These are phyloP conservation scores for Climacteris rufus DNA, from an alignment of 2,113 vertebrate species.

Conservation along the genomic window DNA sequence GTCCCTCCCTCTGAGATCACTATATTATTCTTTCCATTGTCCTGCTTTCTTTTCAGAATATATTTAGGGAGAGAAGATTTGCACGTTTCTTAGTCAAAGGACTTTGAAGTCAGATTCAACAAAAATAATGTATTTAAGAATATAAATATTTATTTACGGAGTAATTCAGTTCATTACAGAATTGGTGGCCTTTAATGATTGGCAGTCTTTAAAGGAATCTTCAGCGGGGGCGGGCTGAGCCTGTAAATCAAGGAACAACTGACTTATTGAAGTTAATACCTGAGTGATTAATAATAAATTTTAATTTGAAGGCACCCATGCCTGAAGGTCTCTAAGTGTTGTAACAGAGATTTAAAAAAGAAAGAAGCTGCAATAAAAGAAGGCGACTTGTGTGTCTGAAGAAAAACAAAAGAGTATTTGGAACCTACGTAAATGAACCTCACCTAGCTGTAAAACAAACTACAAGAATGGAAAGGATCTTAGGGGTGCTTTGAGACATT, in stretches of 20 bases:
- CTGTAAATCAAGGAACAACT: constrained; percentile 52
- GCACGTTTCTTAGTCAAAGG: constrained; percentile 2
- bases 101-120: constrained; percentile 52
- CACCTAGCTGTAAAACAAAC: constrained; percentile 1
- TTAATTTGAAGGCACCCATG: constrained; percentile 52
- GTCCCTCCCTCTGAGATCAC: constrained; percentile 63
- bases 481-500: not conserved
- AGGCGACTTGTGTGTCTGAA: constrained; percentile 3
- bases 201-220: constrained; percentile 52
- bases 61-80: constrained; percentile 20
- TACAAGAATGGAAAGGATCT: not conserved
- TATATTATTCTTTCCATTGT: constrained; percentile 61
- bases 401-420: constrained; percentile 8
- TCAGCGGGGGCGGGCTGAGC: constrained; percentile 9
- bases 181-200: constrained; percentile 48
- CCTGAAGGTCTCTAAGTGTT: constrained; percentile 40
- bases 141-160: constrained; percentile 52
- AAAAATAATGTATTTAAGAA: constrained; percentile 49
- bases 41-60: constrained; percentile 25
- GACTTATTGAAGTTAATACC: constrained; percentile 55
- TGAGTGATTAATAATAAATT: constrained; percentile 55
- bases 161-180: constrained; percentile 34
- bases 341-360: constrained; percentile 40
- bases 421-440: not conserved
- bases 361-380: constrained; percentile 28